Evolutionary conservation across 2,113 vertebrate genomes (phyloP), one percentile per base, ranked within the genome.

Genomic region (Hippopotamus amphibius): DNA sequence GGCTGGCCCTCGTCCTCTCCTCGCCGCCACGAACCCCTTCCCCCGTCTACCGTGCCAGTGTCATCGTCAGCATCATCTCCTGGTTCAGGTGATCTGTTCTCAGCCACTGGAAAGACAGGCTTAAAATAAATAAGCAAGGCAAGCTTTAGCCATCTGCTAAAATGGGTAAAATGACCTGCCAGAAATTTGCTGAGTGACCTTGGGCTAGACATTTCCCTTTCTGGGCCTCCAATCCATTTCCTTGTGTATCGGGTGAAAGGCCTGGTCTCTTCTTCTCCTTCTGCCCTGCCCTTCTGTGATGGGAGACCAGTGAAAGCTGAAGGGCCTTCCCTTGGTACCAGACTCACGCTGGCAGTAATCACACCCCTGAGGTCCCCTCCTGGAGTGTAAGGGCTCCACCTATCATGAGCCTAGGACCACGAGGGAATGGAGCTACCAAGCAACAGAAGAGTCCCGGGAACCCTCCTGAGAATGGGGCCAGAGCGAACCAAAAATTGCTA

Each of bases 1-100:
- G 46, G 6, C 3, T 13, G 0, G 0, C 1, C 0, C 15, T 10
- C 3, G 0, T 0, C 30, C 11, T 10, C 43, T 26, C 53, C 0
- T 1, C 1, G 4, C 37, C 4, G 28, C 63, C 46, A 2, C 37
- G 37, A 37, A 17, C 22, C 33, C 14, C 43, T 19, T 48, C 69
- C 84, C 43, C 61, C 21, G 1, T 6, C 71, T 81, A 19, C 88
- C 12, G 16, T 2, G 0, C 81, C 84, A 2, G 0, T 26, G 85
- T 83, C 57, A 59, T 33, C 0, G 0, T 69, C 66, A 81, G 77
- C 22, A 3, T 11, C 65, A 6, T 11, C 33, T 57, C 96, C 88
- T 57, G 61, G 43, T 65, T 86, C 95, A 50, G 77, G 61, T 37
- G 21, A 46, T 68, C 89, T n/a, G 21, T 41, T 82, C 93, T 79